Evolutionary conservation across 2,113 vertebrate species (phyloP).

Genomic region (Centropristis striata): DNA sequence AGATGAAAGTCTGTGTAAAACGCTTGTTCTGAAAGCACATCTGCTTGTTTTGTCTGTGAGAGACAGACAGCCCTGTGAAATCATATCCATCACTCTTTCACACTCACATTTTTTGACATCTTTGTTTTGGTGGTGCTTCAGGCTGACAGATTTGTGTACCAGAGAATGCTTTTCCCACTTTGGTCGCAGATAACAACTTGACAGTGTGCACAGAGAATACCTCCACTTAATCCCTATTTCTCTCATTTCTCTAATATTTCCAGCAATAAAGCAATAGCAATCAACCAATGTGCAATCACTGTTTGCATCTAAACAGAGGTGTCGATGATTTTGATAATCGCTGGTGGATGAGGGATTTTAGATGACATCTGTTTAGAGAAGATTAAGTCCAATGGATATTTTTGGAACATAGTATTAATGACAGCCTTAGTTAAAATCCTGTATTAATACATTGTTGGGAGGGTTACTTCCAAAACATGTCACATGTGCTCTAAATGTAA

Average conservation of each 20-base stretch:
- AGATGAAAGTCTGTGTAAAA: conserved; percentile 55
- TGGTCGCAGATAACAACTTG: conserved; percentile 24
- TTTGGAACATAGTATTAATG: neutral
- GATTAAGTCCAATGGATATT: neutral
- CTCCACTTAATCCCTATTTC: conserved; percentile 2
- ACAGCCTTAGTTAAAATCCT: neutral
- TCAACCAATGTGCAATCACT: too few relatives aligned
- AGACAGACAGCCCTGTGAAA: conserved; percentile 62
- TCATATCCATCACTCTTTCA: conserved; percentile 52
- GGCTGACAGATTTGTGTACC: conserved; percentile 60
- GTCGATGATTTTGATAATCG: neutral
- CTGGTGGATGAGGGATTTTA: neutral
- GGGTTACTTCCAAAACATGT: too few relatives aligned
- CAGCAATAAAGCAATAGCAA: too few relatives aligned
- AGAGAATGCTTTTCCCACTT: conserved; percentile 52
- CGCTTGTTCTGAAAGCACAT: conserved; percentile 56
- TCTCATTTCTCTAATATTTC: neutral
- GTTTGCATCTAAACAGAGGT: neutral
- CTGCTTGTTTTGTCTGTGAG: conserved; percentile 64
- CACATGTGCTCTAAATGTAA: too few relatives aligned
- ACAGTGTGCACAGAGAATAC: conserved; percentile 15
- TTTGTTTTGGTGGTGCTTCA: conserved; percentile 66
- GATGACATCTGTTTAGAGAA: neutral
- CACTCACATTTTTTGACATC: conserved; percentile 61
- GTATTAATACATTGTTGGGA: neutral